A percentile compares a stretch with the other conserved stretches of the same genome.
Conservation (phyloP, 1,140 invertebrate species). For the Thaumatotibia leucotreta region DNA sequence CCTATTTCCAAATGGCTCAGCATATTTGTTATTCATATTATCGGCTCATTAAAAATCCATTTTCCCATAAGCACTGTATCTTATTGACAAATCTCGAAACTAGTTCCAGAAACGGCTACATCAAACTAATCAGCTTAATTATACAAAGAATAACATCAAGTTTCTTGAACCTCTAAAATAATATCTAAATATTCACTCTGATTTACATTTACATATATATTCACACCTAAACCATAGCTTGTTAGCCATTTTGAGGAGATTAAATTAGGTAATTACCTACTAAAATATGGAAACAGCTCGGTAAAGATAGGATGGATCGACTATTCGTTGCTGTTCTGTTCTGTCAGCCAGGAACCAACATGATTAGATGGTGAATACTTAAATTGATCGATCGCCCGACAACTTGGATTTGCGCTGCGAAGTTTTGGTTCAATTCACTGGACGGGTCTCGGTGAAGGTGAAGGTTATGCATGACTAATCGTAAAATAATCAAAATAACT, state of each 20-base stretch:
- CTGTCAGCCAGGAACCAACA: too few species aligned
- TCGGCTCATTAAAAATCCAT: not conserved
- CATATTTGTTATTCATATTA: not conserved
- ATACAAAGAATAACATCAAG: not conserved
- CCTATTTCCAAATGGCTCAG: not conserved
- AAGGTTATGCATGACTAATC: too few species aligned
- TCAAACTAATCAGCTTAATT: not conserved
- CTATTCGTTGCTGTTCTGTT: too few species aligned
- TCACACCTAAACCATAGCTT: not conserved
- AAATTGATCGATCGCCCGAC: too few species aligned
- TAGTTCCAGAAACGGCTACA: not conserved
- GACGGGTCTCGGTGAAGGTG: too few species aligned
- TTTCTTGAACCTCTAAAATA: slow-evolving; percentile 1
- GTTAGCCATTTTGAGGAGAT: not conserved
- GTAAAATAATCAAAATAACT: too few species aligned
- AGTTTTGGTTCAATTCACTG: too few species aligned
- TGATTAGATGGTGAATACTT: too few species aligned
- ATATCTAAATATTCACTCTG: not conserved
- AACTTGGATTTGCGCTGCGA: too few species aligned
- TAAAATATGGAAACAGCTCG: too few species aligned
- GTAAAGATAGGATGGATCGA: too few species aligned
- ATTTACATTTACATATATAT: not conserved
- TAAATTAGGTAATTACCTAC: too few species aligned
- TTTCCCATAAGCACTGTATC: not conserved
- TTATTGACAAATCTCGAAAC: slow-evolving; percentile 8